Percentiles rank a stretch among this genome's conserved stretches.
These are phyloP conservation scores for Sarcophaga carnaria DNA, from an alignment of 2,888 invertebrate genomes.

Conservation along the genomic window DNA sequence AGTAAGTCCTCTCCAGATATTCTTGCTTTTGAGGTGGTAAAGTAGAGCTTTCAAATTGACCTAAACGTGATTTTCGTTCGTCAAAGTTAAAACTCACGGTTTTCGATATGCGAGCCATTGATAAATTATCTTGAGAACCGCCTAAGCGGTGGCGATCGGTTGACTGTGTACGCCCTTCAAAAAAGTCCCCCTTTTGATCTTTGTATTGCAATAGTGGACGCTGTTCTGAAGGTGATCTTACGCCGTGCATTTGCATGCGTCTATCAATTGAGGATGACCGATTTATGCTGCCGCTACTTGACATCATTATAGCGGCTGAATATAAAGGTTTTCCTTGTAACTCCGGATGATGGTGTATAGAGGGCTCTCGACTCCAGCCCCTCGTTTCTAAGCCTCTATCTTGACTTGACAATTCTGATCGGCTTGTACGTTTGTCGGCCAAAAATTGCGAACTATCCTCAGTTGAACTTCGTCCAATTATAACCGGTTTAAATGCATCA, in stretches of 20 bases:
- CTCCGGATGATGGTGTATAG: slow-evolving; percentile 64
- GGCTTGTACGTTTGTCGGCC: slow-evolving; percentile 31
- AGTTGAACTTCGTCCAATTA: slow-evolving; percentile 70
- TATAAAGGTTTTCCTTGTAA: slow-evolving; percentile 62
- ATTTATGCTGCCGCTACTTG: slow-evolving; percentile 69
- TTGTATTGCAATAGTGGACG: slow-evolving; percentile 73
- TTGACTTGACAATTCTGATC: slow-evolving; percentile 54
- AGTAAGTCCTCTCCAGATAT: slow-evolving; percentile 79
- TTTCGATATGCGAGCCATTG: slow-evolving; percentile 79
- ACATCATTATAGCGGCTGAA: slow-evolving; percentile 61
- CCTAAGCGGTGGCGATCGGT: slow-evolving; percentile 78
- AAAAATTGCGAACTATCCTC: slow-evolving; percentile 60
- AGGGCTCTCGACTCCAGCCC: slow-evolving; percentile 54
- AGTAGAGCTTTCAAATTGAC: slow-evolving; percentile 76
- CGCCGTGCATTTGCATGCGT: slow-evolving; percentile 29
- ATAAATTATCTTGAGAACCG: slow-evolving; percentile 78
- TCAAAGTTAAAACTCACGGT: slow-evolving; percentile 82
- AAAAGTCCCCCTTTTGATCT: slow-evolving; percentile 74
- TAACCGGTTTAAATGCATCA: slow-evolving; percentile 78
- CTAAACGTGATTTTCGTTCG: slow-evolving; percentile 79
- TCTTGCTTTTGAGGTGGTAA: slow-evolving; percentile 76
- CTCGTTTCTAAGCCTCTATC: slow-evolving; percentile 56
- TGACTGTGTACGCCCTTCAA: slow-evolving; percentile 80
- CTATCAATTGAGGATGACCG: slow-evolving; percentile 52
- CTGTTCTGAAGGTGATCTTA: slow-evolving; percentile 77